A percentile compares a stretch with the other conserved stretches of the same genome.
Conservation (phyloP, 2,113 vertebrate genomes). For the Mastomys natalensis region DNA sequence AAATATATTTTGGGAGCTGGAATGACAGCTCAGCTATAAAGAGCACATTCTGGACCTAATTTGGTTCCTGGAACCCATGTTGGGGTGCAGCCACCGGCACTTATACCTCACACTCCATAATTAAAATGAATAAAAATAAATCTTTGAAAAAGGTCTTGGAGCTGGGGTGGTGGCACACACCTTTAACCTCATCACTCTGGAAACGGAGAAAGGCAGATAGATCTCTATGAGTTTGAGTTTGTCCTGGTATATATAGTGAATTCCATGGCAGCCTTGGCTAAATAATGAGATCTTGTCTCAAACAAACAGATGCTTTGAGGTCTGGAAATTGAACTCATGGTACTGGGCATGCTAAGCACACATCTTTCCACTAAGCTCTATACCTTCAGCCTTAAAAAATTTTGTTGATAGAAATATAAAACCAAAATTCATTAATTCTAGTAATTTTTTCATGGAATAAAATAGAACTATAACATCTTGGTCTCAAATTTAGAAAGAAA, state of each 20-base stretch:
- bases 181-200: neutral
- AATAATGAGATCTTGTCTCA: neutral
- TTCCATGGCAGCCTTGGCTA: neutral
- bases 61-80: neutral
- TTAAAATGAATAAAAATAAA: neutral
- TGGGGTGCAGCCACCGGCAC: neutral
- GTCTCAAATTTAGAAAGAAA: neutral
- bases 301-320: neutral
- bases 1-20: neutral
- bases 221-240: neutral
- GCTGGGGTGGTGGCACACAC: neutral
- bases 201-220: neutral
- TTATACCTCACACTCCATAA: neutral
- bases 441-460: neutral
- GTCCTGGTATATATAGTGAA: neutral
- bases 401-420: constrained; percentile 21
- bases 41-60: neutral
- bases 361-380: too few relatives aligned
- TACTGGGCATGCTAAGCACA: neutral
- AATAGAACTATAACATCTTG: neutral
- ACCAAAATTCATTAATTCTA: neutral
- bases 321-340: neutral
- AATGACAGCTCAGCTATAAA: neutral
- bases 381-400: neutral
- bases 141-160: neutral